These are phyloP conservation scores for Megaceryle torquata DNA, from an alignment of 2,113 vertebrate species.

Conservation along the genomic window DNA sequence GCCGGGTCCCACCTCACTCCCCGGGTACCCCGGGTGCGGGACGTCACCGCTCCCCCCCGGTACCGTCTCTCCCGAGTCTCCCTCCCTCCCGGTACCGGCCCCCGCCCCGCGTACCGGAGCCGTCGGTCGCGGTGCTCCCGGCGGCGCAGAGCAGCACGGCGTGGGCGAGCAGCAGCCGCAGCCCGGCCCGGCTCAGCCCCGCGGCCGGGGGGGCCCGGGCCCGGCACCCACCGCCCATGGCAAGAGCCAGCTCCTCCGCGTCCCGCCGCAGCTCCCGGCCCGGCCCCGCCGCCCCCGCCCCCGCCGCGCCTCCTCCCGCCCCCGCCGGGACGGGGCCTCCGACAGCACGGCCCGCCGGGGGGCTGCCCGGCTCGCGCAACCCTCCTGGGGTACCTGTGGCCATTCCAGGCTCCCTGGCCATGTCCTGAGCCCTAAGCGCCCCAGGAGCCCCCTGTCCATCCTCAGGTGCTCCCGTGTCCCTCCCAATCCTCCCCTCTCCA, in stretches of 20 bases:
- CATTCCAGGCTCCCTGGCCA: background rate
- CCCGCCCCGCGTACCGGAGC: conserved; percentile 31
- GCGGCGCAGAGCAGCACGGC: background rate
- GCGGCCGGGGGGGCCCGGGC: background rate
- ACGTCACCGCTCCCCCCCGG: background rate
- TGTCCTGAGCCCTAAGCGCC: no score
- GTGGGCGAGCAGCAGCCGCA: background rate
- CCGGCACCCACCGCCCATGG: conserved; percentile 3
- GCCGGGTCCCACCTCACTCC: background rate
- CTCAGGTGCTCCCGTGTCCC: no score
- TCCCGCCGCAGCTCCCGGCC: background rate
- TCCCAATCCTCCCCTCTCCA: no score
- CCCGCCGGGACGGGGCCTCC: no score
- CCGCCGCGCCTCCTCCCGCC: background rate
- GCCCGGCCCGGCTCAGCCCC: background rate
- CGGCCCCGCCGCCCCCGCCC: background rate
- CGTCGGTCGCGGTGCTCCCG: background rate
- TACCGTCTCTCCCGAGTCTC: background rate
- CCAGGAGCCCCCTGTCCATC: background rate
- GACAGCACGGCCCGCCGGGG: no score
- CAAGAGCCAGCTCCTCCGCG: background rate
- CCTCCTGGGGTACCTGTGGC: no score
- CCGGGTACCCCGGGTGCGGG: background rate
- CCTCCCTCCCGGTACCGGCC: background rate
- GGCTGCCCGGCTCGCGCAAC: no score